Conservation (phyloP, 1,140 invertebrate species). For the Drosophila serrata region DNA sequence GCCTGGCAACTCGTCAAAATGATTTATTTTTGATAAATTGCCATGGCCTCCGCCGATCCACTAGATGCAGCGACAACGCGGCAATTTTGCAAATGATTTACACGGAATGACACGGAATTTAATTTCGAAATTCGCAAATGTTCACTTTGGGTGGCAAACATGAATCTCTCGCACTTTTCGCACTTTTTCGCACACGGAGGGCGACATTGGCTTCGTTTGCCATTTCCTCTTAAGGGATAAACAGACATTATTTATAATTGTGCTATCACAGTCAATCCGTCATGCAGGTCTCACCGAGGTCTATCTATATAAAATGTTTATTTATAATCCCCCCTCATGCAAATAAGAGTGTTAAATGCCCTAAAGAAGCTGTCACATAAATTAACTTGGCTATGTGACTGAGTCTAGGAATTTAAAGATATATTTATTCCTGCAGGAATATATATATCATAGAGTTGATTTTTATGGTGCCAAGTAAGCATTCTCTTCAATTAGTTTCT, state of each 20-base stretch:
- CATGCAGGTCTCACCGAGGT: conserved; percentile 7
- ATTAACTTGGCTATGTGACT: conserved; percentile 30
- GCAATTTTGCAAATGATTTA: conserved; percentile 83
- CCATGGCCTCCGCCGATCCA: conserved; percentile 53
- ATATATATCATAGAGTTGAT: not conserved
- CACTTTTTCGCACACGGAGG: conserved; percentile 35
- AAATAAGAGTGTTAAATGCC: conserved; percentile 58
- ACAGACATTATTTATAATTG: conserved; percentile 59
- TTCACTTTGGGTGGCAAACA: conserved; percentile 84
- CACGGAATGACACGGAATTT: conserved; percentile 82
- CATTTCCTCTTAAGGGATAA: conserved; percentile 48
- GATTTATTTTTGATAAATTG: conserved; percentile 85
- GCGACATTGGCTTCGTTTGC: conserved; percentile 30
- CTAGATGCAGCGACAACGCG: conserved; percentile 41
- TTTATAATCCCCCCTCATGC: conserved; percentile 17
- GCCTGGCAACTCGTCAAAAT: conserved; percentile 73
- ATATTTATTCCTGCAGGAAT: not conserved
- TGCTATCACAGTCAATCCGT: conserved; percentile 53
- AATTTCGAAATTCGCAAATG: conserved; percentile 84
- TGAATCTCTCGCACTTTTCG: conserved; percentile 69
- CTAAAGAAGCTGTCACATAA: conserved; percentile 70
- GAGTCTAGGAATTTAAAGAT: not conserved
- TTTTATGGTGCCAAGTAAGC: not conserved
- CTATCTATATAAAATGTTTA: conserved; percentile 17
- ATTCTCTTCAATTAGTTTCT: conserved; percentile 6